Base-by-base conservation (phyloP, 2,888 invertebrate species). In the Diadegma fenestrale region DNA sequence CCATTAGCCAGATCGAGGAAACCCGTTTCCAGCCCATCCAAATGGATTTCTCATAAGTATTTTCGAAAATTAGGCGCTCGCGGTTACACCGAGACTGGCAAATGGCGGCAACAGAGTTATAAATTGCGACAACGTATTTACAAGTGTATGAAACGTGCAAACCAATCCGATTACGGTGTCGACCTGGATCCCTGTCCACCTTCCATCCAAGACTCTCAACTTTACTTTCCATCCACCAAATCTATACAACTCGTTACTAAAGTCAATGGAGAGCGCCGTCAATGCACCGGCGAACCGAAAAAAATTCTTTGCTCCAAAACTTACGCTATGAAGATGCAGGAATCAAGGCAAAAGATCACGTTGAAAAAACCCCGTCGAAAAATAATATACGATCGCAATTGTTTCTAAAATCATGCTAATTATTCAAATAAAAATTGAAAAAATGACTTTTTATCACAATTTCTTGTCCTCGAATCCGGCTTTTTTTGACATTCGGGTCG, bases 41-140 rank as follows among this genome's bases (percentile, higher is more conserved):
- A 58, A 58, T 58, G 26, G 26, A 58, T 58, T 5, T 26, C 26
- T 26, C 58, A 58, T 26, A 58, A 26, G 12, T 12, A 58, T 12
- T 26, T 58, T 14, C 58, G 14, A 58, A 58, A 58, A 58, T 58
- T 12, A 26, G 26, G 26, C 5, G 14, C 5, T 22, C 43, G 22
- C 10, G 10, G 6, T 1, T 82, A 80, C 45, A 48, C 72, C 33
- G 33, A 82, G 0, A 76, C 73, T 1, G 84, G 87, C 3, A 82
- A 88, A 33, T 91, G 91, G 91, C 82, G 69, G 6, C 76, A 58
- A n/a, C 91, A 90, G 71, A 87, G 69, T 41, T 89, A 88, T 73
- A 37, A 48, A 10, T 43, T 89, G n/a, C 86, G 90, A 63, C 51
- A 87, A 61, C 89, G 77, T 30, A 86, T 87, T 61, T 89, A 86